Evolutionary conservation across 2,113 vertebrate genomes (phyloP), one percentile per base, ranked within the genome.

Genomic region (Rissa tridactyla): DNA sequence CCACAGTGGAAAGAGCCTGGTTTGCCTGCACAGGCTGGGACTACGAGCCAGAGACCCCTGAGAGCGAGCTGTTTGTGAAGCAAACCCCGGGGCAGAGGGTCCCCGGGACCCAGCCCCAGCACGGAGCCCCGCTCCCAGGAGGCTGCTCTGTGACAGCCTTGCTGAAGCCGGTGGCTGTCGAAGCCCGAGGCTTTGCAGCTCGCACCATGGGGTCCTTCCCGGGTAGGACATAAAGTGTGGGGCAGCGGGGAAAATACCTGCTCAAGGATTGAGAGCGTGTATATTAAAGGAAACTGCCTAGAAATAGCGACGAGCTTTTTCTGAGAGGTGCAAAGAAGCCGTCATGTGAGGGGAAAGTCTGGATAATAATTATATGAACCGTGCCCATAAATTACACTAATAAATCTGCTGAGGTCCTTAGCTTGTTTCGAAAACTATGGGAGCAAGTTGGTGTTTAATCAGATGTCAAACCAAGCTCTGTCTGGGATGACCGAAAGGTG

Each of bases 151-250:
- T 18, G 71, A 47, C 29, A 47, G 11, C 52, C 44, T 29, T 2
- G n/a, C 62, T 60, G 25, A 25, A 29, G 30, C 36, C 29, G 8
- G 30, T 7, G 6, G 2, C 42, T 17, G 22, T 13, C 17, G 12
- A 51, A 40, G 52, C 23, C 22, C 5, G 15, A 70, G 46, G 68
- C 38, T 72, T 52, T n/a, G 27, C 13, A 17, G 54, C 54, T 70
- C 1, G 2, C 7, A 1, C 32, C 20, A 1, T 2, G 38, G 14
- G 54, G 34, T 17, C 38, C 38, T 61, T 36, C 55, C 47, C 26
- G 11, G 13, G 3, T 4, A 32, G 64, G 46, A 32, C 36, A 40
- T 30, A 17, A 52, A 27, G 12, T 10, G 32, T 2, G 9, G 54
- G 32, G 52, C 34, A 34, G 13, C 7, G 20, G 32, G 57, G 34